These are phyloP conservation scores for Daphoenositta chrysoptera DNA, from an alignment of 2,113 vertebrate genomes.

Conservation along the genomic window DNA sequence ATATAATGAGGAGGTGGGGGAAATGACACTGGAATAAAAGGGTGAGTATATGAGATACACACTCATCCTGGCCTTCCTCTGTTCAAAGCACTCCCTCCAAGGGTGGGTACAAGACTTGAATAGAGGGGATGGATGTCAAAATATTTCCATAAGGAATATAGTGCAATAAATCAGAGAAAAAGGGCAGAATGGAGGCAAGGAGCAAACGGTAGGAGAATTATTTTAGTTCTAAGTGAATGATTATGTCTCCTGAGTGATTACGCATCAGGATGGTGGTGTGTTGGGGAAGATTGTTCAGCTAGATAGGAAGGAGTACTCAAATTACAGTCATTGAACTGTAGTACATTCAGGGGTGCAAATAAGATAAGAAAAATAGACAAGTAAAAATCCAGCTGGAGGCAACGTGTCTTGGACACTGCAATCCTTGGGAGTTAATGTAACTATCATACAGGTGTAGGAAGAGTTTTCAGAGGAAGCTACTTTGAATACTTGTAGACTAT, in stretches of 20 bases:
- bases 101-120: constrained; percentile 25
- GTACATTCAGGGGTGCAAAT: background rate
- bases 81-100: constrained; percentile 53
- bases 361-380: background rate
- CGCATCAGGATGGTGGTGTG: background rate
- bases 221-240: constrained; percentile 57
- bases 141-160: constrained; percentile 54
- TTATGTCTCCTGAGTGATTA: constrained; percentile 54
- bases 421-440: background rate
- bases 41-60: constrained; percentile 35
- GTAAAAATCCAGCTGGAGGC: background rate
- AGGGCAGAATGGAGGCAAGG: constrained; percentile 40
- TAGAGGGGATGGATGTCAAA: constrained; percentile 46
- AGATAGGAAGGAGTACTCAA: background rate
- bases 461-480: background rate
- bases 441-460: background rate
- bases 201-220: constrained; percentile 22
- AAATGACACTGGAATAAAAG: constrained; percentile 62
- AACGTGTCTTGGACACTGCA: fast-evolving
- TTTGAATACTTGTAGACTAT: background rate
- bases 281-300: constrained; percentile 15
- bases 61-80: constrained; percentile 27
- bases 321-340: background rate
- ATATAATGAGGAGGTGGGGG: constrained; percentile 60
- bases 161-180: constrained; percentile 54